Evolutionary conservation across 2,797 vertebrate species (phyloP), one percentile per base, ranked within the genome.

Genomic region (Clamator glandarius): DNA sequence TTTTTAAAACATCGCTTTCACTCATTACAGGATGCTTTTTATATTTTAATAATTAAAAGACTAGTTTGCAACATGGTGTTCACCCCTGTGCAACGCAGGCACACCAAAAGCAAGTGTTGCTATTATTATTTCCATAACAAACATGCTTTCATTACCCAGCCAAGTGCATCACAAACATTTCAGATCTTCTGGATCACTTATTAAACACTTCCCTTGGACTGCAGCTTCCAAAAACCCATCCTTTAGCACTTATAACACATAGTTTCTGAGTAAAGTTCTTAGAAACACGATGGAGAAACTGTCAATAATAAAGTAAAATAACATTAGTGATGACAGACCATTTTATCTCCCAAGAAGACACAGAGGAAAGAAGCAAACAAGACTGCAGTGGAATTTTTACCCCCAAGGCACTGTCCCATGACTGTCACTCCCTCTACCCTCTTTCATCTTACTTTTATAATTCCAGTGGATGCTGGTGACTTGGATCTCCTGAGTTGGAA

Each of bases 381-480:
- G 23, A 39, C n/a, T 57, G 35, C 5, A 7, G 57, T 17, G 25
- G 72, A 83, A 92, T 48, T 89, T 80, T 44, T 75, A 51, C 23
- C 80, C 76, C 14, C 25, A 59, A 59, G 69, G 75, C 75, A 73
- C 18, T 5, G 4, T 80, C 66, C 39, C 84, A 59, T 72, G 58
- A 89, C 69, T 48, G 12, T 75, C 58, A 83, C 18, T 69, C 87
- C 76, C 77, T 84, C 48, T 51, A 39, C 21, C 41, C 83, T 59
- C 76, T 78, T 82, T 12, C 42, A 36, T 78, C 95, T 97, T 97
- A 97, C 96, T 97, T 96, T 97, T 97, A 86, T 99, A 99, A 97
- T 98, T 99, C 99, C 99, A 99, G 97, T 99, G 99, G 97, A 99
- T 99, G 97, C 99, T 99, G 94, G 99, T 99, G 97, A 99, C 99